These are phyloP conservation scores for Drosophila histrio DNA, from an alignment of 2,888 invertebrate species.

Conservation along the genomic window DNA sequence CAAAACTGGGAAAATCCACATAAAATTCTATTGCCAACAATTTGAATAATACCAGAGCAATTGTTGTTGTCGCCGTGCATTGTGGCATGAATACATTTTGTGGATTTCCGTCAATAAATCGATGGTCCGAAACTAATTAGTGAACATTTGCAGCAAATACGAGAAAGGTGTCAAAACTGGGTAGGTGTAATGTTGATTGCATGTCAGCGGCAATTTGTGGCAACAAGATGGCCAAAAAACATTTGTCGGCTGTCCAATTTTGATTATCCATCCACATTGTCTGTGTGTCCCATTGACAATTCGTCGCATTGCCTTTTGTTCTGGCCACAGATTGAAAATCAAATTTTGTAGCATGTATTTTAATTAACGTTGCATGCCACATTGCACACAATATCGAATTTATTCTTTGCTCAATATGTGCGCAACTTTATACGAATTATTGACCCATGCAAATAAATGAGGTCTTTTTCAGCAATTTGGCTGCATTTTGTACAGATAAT, in stretches of 20 bases:
- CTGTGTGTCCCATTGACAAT: neutral
- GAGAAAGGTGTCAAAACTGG: neutral
- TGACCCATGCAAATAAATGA: neutral
- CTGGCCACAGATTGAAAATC: neutral
- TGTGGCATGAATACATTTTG: slow-evolving; percentile 7
- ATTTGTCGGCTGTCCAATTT: slow-evolving; percentile 16
- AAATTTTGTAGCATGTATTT: slow-evolving; percentile 37
- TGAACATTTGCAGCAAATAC: neutral
- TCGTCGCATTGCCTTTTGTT: neutral
- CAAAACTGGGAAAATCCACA: slow-evolving; percentile 9
- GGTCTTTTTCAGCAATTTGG: slow-evolving; percentile 1
- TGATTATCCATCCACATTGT: slow-evolving; percentile 40
- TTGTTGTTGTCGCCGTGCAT: neutral
- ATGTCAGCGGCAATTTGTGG: slow-evolving; percentile 16
- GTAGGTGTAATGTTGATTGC: slow-evolving; percentile 28
- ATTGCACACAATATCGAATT: slow-evolving; percentile 13
- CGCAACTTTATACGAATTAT: neutral
- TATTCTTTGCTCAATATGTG: neutral
- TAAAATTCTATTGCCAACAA: slow-evolving; percentile 29
- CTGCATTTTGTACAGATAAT: slow-evolving; percentile 17
- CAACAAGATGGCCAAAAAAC: slow-evolving; percentile 6
- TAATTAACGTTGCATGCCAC: slow-evolving; percentile 45
- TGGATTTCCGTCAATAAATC: slow-evolving; percentile 11
- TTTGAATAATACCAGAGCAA: slow-evolving; percentile 37
- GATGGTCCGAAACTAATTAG: slow-evolving; percentile 9